Percentiles rank a stretch among this genome's conserved stretches.
These are phyloP conservation scores for Noctua comes DNA, from an alignment of 2,888 invertebrate genomes.

Conservation along the genomic window DNA sequence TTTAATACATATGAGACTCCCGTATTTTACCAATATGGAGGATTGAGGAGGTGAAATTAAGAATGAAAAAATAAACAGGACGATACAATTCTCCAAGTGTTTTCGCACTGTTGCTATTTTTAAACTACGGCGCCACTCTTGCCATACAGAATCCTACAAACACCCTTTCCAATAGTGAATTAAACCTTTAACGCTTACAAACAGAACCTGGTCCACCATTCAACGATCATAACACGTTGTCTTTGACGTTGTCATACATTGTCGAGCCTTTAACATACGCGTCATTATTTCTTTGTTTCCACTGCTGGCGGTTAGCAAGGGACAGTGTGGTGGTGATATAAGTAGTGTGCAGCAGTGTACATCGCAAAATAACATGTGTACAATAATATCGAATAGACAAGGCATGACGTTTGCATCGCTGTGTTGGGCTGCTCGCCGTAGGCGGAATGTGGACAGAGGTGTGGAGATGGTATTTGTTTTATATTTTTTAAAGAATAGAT, in stretches of 20 bases:
- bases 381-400: conserved; percentile 73
- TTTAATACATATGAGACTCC: background rate
- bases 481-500: conserved; percentile 4
- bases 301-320: conserved; percentile 46
- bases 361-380: conserved; percentile 68
- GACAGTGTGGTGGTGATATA: conserved; percentile 38
- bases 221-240: conserved; percentile 53
- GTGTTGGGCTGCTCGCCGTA: conserved; percentile 63
- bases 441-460: conserved; percentile 58
- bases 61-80: background rate
- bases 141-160: background rate
- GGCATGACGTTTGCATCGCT: conserved; percentile 70
- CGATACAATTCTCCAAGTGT: background rate
- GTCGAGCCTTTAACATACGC: conserved; percentile 56
- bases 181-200: conserved; percentile 36
- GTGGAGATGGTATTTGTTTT: conserved; percentile 41
- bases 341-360: conserved; percentile 48
- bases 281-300: conserved; percentile 64
- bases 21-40: background rate
- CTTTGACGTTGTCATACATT: conserved; percentile 59
- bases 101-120: background rate
- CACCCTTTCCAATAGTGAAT: conserved; percentile 20
- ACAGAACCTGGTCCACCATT: conserved; percentile 42
- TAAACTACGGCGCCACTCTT: background rate
- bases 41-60: background rate